Conservation (phyloP, 2,113 vertebrate genomes). For the Syngnathus scovelli region DNA sequence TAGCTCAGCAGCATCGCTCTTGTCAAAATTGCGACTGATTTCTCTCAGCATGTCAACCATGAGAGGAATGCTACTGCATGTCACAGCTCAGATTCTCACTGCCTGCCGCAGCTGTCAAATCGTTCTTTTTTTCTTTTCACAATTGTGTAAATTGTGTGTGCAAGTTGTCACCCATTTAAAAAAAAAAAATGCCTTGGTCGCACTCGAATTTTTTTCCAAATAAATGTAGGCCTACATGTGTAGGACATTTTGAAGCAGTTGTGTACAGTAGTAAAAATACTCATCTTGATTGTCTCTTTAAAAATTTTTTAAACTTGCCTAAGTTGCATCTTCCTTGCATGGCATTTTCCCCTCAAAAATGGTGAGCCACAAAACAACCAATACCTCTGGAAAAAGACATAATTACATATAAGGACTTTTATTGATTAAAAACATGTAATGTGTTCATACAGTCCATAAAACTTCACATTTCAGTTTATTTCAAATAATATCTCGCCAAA, state of each 20-base stretch:
- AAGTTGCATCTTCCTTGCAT: not conserved
- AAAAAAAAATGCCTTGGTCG: not conserved
- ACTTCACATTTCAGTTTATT: too few relatives aligned
- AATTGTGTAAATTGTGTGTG: constrained; percentile 7
- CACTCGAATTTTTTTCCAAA: not conserved
- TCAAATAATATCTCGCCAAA: too few relatives aligned
- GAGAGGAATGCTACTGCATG: constrained; percentile 40
- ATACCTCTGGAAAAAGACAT: too few relatives aligned
- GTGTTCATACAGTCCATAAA: too few relatives aligned
- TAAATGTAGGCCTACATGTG: not conserved
- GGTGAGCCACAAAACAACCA: not conserved
- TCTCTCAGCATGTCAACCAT: constrained; percentile 33
- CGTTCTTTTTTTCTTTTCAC: not conserved
- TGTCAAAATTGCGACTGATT: not conserved
- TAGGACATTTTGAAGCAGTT: constrained; percentile 60
- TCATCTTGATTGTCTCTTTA: not conserved
- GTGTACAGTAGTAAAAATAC: not conserved
- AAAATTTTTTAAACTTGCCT: not conserved
- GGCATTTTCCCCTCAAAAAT: not conserved
- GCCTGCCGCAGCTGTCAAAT: constrained; percentile 4
- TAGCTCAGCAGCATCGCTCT: not conserved
- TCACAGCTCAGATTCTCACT: not conserved
- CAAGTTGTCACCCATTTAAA: not conserved
- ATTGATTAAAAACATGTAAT: too few relatives aligned
- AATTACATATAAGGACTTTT: too few relatives aligned